Percentiles rank a stretch among this genome's conserved stretches.
Evolutionary conservation across 2,797 vertebrate species (phyloP).

Genomic region (Pangasius larnaudii): DNA sequence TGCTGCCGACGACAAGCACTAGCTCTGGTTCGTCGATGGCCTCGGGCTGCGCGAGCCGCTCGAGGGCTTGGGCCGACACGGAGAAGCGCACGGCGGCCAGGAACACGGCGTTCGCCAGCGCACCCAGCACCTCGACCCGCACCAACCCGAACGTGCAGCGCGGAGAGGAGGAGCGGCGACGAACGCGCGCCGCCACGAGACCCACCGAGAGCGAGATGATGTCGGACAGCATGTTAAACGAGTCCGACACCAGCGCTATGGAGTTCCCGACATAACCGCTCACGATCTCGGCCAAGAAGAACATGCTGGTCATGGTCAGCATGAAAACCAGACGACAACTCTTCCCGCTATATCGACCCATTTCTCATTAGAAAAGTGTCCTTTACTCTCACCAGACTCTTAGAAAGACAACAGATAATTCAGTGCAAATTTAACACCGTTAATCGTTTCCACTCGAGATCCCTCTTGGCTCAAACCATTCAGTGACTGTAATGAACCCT

Average conservation of each 20-base stretch:
- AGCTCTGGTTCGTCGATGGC: constrained; percentile 72
- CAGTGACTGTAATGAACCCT: background rate
- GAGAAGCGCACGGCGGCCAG: constrained; percentile 83
- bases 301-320: constrained; percentile 76
- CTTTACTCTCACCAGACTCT: background rate
- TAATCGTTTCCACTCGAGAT: background rate
- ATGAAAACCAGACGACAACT: constrained; percentile 81
- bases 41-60: constrained; percentile 75
- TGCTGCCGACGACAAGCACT: constrained; percentile 80
- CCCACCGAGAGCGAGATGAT: constrained; percentile 82
- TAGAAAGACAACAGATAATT: background rate
- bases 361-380: constrained; percentile 36
- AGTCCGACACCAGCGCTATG: constrained; percentile 84
- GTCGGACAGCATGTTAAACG: constrained; percentile 86
- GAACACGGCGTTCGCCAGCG: constrained; percentile 83
- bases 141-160: constrained; percentile 76
- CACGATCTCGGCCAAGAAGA: constrained; percentile 84
- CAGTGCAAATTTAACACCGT: background rate
- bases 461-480: background rate
- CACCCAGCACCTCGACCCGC: constrained; percentile 83
- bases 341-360: constrained; percentile 83
- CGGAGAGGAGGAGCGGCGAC: constrained; percentile 68
- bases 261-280: constrained; percentile 85
- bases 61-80: constrained; percentile 78
- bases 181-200: constrained; percentile 70